Conservation (phyloP, 2,888 invertebrate genomes). For the Agelastica alni region DNA sequence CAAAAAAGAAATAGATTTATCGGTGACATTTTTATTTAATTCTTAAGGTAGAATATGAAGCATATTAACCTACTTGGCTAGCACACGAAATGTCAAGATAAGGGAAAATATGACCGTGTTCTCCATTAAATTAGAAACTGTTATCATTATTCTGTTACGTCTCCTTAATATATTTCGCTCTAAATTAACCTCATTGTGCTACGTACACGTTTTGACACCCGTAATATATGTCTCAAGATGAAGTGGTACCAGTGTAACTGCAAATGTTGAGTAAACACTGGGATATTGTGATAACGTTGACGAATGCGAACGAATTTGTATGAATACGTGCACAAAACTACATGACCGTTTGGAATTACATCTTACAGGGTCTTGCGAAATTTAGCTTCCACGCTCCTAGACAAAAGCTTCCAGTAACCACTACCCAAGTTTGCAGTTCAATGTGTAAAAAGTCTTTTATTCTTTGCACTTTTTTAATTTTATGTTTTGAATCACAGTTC, state of each 20-base stretch:
- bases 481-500: too few species aligned
- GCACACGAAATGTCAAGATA: slow-evolving; percentile 22
- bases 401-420: too few species aligned
- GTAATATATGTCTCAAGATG: background rate
- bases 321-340: too few species aligned
- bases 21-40: slow-evolving; percentile 12
- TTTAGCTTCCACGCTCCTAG: too few species aligned
- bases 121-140: slow-evolving; percentile 22
- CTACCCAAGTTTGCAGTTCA: too few species aligned
- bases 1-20: slow-evolving; percentile 11
- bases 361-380: too few species aligned
- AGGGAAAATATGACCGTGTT: slow-evolving; percentile 20
- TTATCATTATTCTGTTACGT: slow-evolving; percentile 23
- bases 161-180: slow-evolving; percentile 21
- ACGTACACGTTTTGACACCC: slow-evolving; percentile 12
- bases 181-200: slow-evolving; percentile 15
- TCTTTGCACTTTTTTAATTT: too few species aligned
- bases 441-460: too few species aligned
- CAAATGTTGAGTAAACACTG: background rate
- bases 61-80: slow-evolving; percentile 23
- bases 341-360: too few species aligned
- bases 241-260: background rate
- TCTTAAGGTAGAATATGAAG: slow-evolving; percentile 19
- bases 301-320: background rate
- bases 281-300: background rate